Evolutionary conservation across 1,140 invertebrate genomes (phyloP).

Genomic region (Argopecten irradians): DNA sequence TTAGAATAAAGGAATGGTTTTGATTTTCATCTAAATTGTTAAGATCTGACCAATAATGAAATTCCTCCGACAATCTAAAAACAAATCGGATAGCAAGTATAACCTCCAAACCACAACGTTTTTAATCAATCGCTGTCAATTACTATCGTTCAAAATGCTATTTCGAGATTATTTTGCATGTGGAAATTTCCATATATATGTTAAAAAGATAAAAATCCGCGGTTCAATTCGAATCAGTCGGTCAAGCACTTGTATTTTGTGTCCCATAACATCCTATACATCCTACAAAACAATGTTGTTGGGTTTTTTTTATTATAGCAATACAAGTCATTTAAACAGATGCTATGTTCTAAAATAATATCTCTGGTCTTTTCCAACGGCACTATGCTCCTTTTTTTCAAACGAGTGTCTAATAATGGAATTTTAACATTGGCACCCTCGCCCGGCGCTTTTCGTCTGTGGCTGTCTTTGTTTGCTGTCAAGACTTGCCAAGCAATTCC

Average conservation of each 20-base stretch:
- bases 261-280: no score
- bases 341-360: no score
- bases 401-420: not conserved
- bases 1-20: not conserved
- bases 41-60: not conserved
- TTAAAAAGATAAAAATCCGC: no score
- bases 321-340: not conserved
- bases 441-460: not conserved
- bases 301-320: not conserved
- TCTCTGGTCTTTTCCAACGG: not conserved
- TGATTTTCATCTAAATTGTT: not conserved
- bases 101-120: not conserved
- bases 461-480: not conserved
- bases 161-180: no score
- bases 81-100: not conserved
- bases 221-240: no score
- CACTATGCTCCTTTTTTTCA: not conserved
- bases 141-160: no score
- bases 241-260: no score
- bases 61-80: not conserved
- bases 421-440: not conserved
- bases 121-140: no score
- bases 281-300: no score
- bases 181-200: no score
- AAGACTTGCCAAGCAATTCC: not conserved